Conservation (phyloP, 23 tunicate species). For the Phallusia fumigata region DNA sequence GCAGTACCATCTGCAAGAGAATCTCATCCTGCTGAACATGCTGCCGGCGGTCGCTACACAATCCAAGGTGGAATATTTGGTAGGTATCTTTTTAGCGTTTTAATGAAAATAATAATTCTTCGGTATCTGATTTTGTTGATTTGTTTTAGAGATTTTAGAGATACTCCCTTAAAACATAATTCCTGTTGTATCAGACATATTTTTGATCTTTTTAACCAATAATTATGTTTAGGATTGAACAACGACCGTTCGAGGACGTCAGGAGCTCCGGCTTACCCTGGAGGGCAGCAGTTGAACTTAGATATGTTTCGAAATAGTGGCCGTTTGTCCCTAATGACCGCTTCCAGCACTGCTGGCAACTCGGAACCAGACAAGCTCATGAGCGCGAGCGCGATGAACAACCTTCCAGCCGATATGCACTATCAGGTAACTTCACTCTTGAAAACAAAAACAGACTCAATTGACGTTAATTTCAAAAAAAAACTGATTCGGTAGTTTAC, state of each 20-base stretch:
- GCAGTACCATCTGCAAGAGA: background rate
- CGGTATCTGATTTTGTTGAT: too few species aligned
- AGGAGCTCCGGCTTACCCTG: background rate
- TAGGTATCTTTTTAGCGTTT: background rate
- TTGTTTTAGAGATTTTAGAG: too few species aligned
- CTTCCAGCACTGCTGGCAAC: background rate
- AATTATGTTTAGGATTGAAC: background rate
- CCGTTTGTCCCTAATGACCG: background rate
- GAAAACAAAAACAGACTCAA: too few species aligned
- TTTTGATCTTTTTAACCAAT: too few species aligned
- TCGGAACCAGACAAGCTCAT: background rate
- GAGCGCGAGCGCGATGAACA: background rate
- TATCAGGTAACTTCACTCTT: conserved; percentile 14
- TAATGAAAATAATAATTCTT: too few species aligned
- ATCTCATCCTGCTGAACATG: background rate
- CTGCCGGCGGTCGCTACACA: background rate
- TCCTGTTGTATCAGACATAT: too few species aligned
- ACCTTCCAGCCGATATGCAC: background rate
- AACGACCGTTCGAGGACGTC: background rate
- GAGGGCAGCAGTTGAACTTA: background rate
- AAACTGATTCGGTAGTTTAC: too few species aligned
- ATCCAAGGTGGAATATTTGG: background rate
- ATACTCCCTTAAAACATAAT: background rate
- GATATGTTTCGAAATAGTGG: background rate
- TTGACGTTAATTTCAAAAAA: too few species aligned